Evolutionary conservation across 1,140 invertebrate species (phyloP).

Genomic region (Oryzaephilus surinamensis): DNA sequence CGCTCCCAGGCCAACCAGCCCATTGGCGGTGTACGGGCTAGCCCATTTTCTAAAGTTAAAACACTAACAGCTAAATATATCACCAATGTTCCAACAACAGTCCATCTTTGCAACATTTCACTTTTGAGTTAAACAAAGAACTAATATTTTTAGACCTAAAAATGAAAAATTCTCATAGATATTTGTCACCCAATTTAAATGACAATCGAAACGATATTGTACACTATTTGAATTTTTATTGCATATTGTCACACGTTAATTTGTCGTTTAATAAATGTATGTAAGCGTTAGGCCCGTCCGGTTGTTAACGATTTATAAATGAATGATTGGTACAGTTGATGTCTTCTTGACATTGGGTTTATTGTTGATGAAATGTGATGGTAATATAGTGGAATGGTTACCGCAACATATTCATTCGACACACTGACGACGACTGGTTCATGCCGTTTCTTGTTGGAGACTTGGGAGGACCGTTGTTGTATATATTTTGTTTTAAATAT

Average conservation of each 20-base stretch:
- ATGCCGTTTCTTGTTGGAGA: no score
- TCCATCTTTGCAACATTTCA: slow-evolving; percentile 31
- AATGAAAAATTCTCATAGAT: neutral
- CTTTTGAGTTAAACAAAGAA: neutral
- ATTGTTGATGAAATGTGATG: neutral
- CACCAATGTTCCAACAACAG: slow-evolving; percentile 19
- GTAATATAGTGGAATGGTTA: slow-evolving; percentile 1
- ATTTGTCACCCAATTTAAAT: neutral
- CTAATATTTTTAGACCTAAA: slow-evolving; percentile 7
- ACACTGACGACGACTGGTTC: no score
- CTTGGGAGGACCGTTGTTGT: no score
- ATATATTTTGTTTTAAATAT: no score
- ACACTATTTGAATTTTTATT: no score
- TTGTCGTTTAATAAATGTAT: slow-evolving; percentile 13
- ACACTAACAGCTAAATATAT: slow-evolving; percentile 18
- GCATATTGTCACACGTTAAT: no score
- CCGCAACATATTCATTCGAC: no score
- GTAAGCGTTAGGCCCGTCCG: no score
- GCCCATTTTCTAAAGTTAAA: slow-evolving; percentile 62
- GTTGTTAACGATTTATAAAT: no score
- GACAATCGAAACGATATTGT: no score
- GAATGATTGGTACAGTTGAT: no score
- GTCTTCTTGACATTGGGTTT: neutral
- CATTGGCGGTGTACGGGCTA: slow-evolving; percentile 71
- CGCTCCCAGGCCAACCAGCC: slow-evolving; percentile 90